phyloP scores from a whole-genome alignment of 2,113 vertebrate species.

The Callipepla squamata region DNA sequence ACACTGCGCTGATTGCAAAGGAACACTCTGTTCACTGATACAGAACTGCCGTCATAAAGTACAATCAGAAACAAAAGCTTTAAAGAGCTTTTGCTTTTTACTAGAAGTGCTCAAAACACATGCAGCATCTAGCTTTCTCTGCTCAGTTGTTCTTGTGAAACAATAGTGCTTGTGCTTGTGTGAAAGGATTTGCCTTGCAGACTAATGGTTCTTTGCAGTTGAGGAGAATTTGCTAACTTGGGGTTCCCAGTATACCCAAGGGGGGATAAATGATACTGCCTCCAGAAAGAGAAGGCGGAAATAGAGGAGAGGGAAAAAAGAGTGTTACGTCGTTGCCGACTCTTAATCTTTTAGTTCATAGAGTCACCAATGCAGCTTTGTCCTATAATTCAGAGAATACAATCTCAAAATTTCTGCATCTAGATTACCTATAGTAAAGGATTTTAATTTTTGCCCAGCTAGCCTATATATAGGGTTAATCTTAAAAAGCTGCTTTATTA shows the following conservation, averaged over 20 bases:
- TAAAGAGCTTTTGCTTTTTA: constrained; percentile 48
- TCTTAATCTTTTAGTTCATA: constrained; percentile 1
- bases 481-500: background rate
- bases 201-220: constrained; percentile 27
- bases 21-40: constrained; percentile 82
- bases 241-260: constrained; percentile 30
- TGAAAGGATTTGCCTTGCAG: constrained; percentile 28
- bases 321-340: constrained; percentile 16
- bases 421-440: background rate
- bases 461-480: background rate
- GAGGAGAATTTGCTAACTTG: constrained; percentile 69
- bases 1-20: constrained; percentile 80
- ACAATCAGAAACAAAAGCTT: constrained; percentile 73
- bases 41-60: constrained; percentile 76
- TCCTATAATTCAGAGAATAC: background rate
- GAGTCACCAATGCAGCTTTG: background rate
- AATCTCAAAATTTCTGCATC: constrained; percentile 4
- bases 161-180: background rate
- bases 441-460: background rate
- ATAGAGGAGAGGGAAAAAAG: background rate
- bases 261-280: constrained; percentile 54
- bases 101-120: background rate
- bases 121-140: background rate
- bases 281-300: constrained; percentile 18
- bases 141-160: constrained; percentile 6